phyloP scores from a whole-genome alignment of 2,797 vertebrate genomes.

The Myotis vivesi region DNA sequence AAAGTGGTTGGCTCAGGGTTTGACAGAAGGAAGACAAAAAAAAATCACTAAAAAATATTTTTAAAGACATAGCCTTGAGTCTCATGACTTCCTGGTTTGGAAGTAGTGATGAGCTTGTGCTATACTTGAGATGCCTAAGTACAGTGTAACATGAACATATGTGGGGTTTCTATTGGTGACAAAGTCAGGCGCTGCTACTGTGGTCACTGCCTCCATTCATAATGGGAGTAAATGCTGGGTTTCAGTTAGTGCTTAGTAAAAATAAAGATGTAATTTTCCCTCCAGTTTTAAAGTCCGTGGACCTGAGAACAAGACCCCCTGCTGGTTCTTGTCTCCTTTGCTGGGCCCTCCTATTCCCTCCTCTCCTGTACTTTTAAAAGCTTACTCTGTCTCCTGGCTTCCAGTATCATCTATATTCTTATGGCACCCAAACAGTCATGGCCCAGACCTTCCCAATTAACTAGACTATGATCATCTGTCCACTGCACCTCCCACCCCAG shows the following conservation, averaged over 20 bases:
- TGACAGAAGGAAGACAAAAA: constrained; percentile 66
- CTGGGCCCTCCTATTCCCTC: no score
- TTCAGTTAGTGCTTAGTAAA: neutral
- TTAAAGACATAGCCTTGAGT: neutral
- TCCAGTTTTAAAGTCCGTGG: neutral
- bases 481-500: neutral
- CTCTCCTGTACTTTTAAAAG: neutral
- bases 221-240: neutral
- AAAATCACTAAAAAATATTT: neutral
- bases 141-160: neutral
- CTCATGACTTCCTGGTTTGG: neutral
- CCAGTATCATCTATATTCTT: neutral
- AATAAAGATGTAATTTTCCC: neutral
- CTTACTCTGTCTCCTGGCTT: neutral
- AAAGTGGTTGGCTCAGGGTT: constrained; percentile 68
- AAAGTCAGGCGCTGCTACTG: neutral
- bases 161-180: neutral
- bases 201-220: neutral
- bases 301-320: neutral
- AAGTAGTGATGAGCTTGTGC: neutral
- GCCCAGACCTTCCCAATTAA: neutral
- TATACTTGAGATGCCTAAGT: neutral
- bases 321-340: neutral
- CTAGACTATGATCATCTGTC: neutral
- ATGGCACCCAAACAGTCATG: neutral